Percentiles rank a stretch among this genome's conserved stretches.
Conservation (phyloP, 1,140 invertebrate species). For the Danaus melanippus region DNA sequence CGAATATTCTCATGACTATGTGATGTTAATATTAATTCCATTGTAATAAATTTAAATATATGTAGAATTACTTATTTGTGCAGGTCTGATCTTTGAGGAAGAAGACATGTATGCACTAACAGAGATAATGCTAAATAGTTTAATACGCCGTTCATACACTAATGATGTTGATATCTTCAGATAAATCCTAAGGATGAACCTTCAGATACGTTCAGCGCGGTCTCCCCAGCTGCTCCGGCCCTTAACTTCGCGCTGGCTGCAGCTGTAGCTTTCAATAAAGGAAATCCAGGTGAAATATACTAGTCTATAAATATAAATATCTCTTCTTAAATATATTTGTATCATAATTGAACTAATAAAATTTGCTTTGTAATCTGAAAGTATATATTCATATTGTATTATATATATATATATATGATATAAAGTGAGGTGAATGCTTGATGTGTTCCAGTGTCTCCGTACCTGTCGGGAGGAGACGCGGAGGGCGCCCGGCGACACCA, state of each 20-base stretch:
- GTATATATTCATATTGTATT: too few relatives aligned
- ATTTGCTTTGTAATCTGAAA: too few relatives aligned
- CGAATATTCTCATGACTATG: slow-evolving; percentile 50
- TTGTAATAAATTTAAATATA: too few relatives aligned
- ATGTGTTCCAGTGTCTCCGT: slow-evolving; percentile 36
- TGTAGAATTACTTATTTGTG: too few relatives aligned
- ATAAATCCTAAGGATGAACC: slow-evolving; percentile 57
- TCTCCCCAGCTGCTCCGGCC: slow-evolving; percentile 46
- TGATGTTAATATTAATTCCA: too few relatives aligned
- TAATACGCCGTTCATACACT: too few relatives aligned
- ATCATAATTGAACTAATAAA: too few relatives aligned
- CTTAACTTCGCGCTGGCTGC: slow-evolving; percentile 56
- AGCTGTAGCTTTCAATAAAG: slow-evolving; percentile 55
- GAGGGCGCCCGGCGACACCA: slow-evolving; percentile 52
- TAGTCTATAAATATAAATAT: neutral
- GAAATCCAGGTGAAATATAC: slow-evolving; percentile 35
- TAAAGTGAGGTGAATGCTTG: neutral
- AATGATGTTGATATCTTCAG: slow-evolving; percentile 19
- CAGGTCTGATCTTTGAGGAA: too few relatives aligned
- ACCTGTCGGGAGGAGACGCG: slow-evolving; percentile 41
- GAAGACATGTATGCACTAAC: neutral
- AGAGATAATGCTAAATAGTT: neutral
- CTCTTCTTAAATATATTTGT: slow-evolving; percentile 1
- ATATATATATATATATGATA: too few relatives aligned
- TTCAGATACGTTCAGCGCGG: slow-evolving; percentile 35